Conservation (phyloP, 2,113 vertebrate species). For the Cyprinus carpio region DNA sequence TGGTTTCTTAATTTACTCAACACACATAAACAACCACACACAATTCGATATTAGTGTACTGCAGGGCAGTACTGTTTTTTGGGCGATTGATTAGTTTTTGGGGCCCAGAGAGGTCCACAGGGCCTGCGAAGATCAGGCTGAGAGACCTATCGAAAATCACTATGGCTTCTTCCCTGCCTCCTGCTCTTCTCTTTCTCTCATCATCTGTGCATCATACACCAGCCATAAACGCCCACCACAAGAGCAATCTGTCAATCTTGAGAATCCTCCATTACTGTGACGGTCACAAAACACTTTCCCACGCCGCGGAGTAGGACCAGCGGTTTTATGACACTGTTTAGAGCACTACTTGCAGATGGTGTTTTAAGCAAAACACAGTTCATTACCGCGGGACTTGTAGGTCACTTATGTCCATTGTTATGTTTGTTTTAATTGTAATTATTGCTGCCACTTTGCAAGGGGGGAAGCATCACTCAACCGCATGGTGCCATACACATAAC, state of each 20-base stretch:
- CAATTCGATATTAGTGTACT: conserved; percentile 63
- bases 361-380: neutral
- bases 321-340: neutral
- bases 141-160: conserved; percentile 79
- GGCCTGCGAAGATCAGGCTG: conserved; percentile 67
- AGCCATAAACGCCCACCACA: conserved; percentile 12
- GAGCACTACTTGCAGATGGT: neutral
- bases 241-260: conserved; percentile 23
- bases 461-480: neutral
- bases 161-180: conserved; percentile 52
- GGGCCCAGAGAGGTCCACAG: conserved; percentile 67
- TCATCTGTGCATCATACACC: conserved; percentile 41
- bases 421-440: neutral
- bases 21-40: conserved; percentile 57
- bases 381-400: neutral
- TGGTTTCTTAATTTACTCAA: conserved; percentile 23
- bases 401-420: neutral
- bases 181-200: conserved; percentile 12
- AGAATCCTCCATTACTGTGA: neutral
- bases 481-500: neutral
- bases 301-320: neutral
- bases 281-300: neutral
- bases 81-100: conserved; percentile 68
- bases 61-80: conserved; percentile 62
- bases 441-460: neutral